Percentiles rank a stretch among this genome's conserved stretches.
Conservation (phyloP, 2,888 invertebrate species). For the Thyatira batis region DNA sequence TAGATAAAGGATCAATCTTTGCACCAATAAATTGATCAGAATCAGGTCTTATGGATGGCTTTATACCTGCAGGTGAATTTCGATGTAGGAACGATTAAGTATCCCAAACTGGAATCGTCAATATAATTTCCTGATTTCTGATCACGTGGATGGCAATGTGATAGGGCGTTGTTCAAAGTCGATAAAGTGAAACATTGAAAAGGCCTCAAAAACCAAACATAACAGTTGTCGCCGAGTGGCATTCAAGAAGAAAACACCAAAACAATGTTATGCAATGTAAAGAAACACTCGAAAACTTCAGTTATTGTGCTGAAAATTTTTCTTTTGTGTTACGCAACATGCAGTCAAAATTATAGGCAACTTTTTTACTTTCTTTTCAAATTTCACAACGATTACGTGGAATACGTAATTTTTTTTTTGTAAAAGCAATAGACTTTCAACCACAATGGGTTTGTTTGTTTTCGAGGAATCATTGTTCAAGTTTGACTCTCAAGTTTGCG, state of each 20-base stretch:
- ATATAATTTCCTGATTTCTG: too few species aligned
- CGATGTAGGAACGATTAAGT: too few species aligned
- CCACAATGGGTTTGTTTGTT: neutral
- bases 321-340: slow-evolving; percentile 14
- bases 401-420: neutral
- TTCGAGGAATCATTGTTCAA: neutral
- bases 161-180: too few species aligned
- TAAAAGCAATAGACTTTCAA: neutral
- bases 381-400: neutral
- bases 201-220: neutral
- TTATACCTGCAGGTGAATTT: too few species aligned
- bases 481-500: neutral
- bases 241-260: neutral
- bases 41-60: too few species aligned
- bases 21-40: too few species aligned
- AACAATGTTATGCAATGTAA: neutral
- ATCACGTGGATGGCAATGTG: too few species aligned
- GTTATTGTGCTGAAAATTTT: slow-evolving; percentile 8
- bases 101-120: too few species aligned
- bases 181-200: neutral
- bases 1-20: too few species aligned
- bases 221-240: neutral
- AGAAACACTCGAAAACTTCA: neutral
- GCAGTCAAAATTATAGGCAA: slow-evolving; percentile 2
- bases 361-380: neutral